Base-by-base conservation (phyloP, 64 coral and sea anemone genomes). In the Catalaphyllia jardinei region DNA sequence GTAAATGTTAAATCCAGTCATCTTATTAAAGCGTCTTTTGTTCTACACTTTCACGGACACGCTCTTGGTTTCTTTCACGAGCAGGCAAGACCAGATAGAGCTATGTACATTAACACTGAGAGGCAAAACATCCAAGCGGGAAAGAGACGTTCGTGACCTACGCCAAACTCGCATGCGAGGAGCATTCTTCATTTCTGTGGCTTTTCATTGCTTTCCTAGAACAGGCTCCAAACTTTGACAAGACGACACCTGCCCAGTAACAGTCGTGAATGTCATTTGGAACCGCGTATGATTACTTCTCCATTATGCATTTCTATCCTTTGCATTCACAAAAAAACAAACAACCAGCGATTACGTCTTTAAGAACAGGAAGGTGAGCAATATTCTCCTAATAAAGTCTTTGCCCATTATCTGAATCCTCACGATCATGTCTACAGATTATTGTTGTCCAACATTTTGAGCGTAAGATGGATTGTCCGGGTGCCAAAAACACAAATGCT, bases 91-190 rank as follows among this genome's bases (percentile, higher is more conserved):
- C 86, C 86, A 11, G 71, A 87, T n/a, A n/a, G n/a, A n/a, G n/a
- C n/a, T n/a, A n/a, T n/a, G n/a, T 87, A 87, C 71, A 59, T 87
- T 46, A 87, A 61, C 15, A 87, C 60, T 61, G 27, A 87, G 4
- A 31, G 49, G 69, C 18, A 75, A 13, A 87, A 87, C 52, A 87
- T 87, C 71, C 49, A 75, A 73, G 69, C 49, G 33, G 86, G 86
- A 75, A 75, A n/a, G 86, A 55, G 13, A 46, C 10, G 29, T 16
- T 18, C n/a, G 55, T 31, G n/a, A 22, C 62, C 4, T 22, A 17
- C 13, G 24, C 62, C 24, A 7, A 4, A 22, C 62, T 5, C 62
- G 5, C 60, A 19, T 64, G 62, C 24, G 13, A 64, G 5, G 17
- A 16, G 17, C 24, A 22, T 0, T 64, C 24, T 17, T 16, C 62